These are phyloP conservation scores for Steinernema carpocapsae DNA, from an alignment of 2,888 invertebrate species.

Conservation along the genomic window DNA sequence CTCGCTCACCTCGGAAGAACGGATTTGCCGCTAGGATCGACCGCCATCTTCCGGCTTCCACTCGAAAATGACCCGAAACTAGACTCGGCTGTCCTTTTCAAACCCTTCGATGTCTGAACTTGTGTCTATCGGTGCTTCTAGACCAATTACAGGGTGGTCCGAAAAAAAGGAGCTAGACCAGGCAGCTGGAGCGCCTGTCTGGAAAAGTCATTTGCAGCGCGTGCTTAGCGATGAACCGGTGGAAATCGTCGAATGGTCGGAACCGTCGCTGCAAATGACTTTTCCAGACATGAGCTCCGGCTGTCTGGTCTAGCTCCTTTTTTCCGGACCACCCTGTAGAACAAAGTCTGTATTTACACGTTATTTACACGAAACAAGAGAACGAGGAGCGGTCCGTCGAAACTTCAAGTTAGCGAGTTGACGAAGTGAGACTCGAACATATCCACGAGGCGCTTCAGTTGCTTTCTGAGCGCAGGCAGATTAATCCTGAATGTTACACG, in stretches of 20 bases:
- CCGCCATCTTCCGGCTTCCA: neutral
- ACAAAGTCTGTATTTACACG: neutral
- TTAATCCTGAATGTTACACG: neutral
- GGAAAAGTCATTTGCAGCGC: too few relatives aligned
- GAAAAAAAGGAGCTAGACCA: too few relatives aligned
- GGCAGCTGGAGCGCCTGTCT: too few relatives aligned
- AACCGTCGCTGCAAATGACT: too few relatives aligned
- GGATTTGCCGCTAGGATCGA: neutral
- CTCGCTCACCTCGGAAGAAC: too few relatives aligned
- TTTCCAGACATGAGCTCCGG: too few relatives aligned
- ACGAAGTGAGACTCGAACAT: conserved; percentile 52
- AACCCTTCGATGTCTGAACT: neutral
- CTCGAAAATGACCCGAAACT: neutral
- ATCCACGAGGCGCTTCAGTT: conserved; percentile 63
- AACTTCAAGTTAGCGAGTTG: conserved; percentile 37
- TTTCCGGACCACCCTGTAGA: too few relatives aligned
- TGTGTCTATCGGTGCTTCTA: neutral
- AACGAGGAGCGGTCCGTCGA: too few relatives aligned
- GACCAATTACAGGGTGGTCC: too few relatives aligned
- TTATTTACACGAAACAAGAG: neutral
- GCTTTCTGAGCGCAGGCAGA: conserved; percentile 53
- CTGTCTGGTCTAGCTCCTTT: too few relatives aligned
- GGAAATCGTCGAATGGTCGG: too few relatives aligned
- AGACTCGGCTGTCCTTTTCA: neutral
- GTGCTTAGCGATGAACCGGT: too few relatives aligned